phyloP scores from a whole-genome alignment of 2,797 vertebrate species.

The Coregonus suidteri region DNA sequence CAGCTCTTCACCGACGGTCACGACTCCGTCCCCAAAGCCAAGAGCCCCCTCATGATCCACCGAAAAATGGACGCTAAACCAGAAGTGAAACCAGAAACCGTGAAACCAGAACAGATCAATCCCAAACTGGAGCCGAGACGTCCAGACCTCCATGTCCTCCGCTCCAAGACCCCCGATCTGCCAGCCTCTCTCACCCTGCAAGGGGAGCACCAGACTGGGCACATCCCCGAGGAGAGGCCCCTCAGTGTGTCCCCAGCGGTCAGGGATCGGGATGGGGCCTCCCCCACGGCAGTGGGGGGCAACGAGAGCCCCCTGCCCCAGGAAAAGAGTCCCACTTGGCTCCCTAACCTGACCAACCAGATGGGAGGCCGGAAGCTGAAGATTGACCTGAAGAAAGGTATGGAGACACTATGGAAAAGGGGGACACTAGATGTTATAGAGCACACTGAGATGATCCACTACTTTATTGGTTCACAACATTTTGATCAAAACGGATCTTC shows the following conservation, averaged over 20 bases:
- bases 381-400: constrained; percentile 94
- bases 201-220: constrained; percentile 29
- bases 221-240: constrained; percentile 29
- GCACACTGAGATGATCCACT: background rate
- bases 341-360: constrained; percentile 75
- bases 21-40: constrained; percentile 66
- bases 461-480: background rate
- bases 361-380: constrained; percentile 85
- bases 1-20: constrained; percentile 71
- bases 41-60: constrained; percentile 65
- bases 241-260: constrained; percentile 39
- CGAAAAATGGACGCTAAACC: constrained; percentile 33
- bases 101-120: background rate
- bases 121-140: constrained; percentile 15
- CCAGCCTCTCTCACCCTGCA: background rate
- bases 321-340: constrained; percentile 57
- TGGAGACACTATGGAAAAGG: background rate
- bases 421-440: constrained; percentile 40
- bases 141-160: background rate
- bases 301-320: constrained; percentile 65
- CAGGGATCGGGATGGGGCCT: background rate
- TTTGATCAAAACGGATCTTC: background rate
- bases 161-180: constrained; percentile 37
- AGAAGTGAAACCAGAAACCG: constrained; percentile 5
- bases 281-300: constrained; percentile 31